Evolutionary conservation across 1,140 invertebrate species (phyloP).

Genomic region (Hyposmocoma kahamanoa): DNA sequence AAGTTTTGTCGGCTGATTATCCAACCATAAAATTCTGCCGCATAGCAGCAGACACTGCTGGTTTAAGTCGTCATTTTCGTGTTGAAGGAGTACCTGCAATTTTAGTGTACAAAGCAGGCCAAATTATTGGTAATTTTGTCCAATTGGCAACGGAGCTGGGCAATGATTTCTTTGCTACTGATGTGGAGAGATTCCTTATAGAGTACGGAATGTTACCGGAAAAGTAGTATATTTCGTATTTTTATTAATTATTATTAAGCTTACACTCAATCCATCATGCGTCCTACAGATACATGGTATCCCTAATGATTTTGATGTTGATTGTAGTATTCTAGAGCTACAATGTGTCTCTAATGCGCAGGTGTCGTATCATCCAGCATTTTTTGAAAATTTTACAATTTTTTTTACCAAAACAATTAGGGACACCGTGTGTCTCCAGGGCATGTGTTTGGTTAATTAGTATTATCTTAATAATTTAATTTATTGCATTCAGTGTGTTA

Average conservation of each 20-base stretch:
- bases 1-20: slow-evolving; percentile 86
- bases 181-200: slow-evolving; percentile 92
- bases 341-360: no score
- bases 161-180: slow-evolving; percentile 91
- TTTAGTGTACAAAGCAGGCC: slow-evolving; percentile 91
- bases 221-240: slow-evolving; percentile 56
- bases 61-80: slow-evolving; percentile 89
- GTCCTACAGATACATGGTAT: no score
- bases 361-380: no score
- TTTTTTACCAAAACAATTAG: no score
- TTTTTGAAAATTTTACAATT: no score
- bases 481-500: no score
- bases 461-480: no score
- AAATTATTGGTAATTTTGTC: slow-evolving; percentile 95
- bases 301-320: no score
- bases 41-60: slow-evolving; percentile 82
- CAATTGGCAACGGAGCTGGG: slow-evolving; percentile 89
- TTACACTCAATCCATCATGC: no score
- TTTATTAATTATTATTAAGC: background rate
- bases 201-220: slow-evolving; percentile 87
- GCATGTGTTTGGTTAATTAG: no score
- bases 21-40: slow-evolving; percentile 94
- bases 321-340: no score
- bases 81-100: slow-evolving; percentile 92
- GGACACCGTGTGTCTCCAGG: no score